Evolutionary conservation across 2,888 invertebrate genomes (phyloP), one percentile per base, ranked within the genome.

Genomic region (Morpho deidamia): DNA sequence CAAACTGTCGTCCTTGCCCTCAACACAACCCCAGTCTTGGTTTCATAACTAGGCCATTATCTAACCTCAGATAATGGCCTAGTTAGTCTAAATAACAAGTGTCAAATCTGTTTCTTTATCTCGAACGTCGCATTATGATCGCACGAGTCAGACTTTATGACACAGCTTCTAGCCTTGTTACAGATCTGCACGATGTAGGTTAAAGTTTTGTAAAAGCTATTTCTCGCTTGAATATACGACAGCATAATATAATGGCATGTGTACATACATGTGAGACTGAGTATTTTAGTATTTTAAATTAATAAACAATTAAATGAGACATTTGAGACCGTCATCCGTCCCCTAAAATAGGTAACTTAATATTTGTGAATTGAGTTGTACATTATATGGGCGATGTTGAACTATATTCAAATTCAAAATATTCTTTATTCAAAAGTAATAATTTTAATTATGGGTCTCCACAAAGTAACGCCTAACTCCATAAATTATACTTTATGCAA

Each of bases 61-160:
- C 35, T 53, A 44, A 41, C 38, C 53, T 55, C 41, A 50, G 14
- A 40, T 7, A 12, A 23, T 49, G n/a, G 40, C 33, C 40, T 23
- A 23, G 23, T 35, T 39, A 34, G 53, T 51, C 53, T 51, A 45
- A 47, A 51, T 51, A 48, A 40, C 38, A 32, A 43, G 53, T 59
- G 52, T 51, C 55, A 56, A 54, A 53, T 60, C 54, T 54, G 38
- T 59, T 52, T 56, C 49, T 57, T 55, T 58, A 58, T 59, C 56
- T 58, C 35, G n/a, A 44, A 42, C n/a, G 46, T 11, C 49, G 14
- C 38, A 32, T 44, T 42, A 11, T 45, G 38, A 53, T 47, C 44
- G 51, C 51, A 51, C 49, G 49, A 51, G 40, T 47, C 32, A 38
- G 34, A 46, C 55, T 57, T 42, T 55, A 51, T 61, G 60, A 47